Percentiles rank a stretch among this genome's conserved stretches.
phyloP scores from a whole-genome alignment of 2,113 vertebrate genomes.

The Pseudorectes ferrugineus region DNA sequence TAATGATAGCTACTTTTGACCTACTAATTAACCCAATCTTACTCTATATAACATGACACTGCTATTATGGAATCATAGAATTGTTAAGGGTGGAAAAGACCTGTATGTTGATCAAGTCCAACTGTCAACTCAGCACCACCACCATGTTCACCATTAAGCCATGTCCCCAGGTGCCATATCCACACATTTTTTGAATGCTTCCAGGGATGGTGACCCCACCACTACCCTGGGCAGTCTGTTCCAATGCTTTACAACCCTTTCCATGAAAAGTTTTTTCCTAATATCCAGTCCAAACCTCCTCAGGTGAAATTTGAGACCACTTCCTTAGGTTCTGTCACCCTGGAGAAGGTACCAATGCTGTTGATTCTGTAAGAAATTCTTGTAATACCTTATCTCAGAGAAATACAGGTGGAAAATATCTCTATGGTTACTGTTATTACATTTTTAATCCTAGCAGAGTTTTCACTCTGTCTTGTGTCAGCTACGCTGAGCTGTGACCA shows the following conservation, averaged over 20 bases:
- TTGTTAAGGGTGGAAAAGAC: background rate
- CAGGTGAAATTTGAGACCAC: background rate
- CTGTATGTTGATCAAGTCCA: background rate
- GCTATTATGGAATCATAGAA: background rate
- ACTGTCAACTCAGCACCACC: background rate
- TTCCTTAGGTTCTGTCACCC: background rate
- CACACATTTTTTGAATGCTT: fast-evolving
- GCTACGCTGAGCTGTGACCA: background rate
- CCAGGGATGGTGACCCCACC: background rate
- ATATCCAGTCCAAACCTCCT: background rate
- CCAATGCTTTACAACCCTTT: background rate
- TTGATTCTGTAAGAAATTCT: background rate
- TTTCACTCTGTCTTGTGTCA: background rate
- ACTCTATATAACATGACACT: background rate
- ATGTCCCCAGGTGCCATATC: background rate
- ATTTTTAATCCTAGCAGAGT: background rate
- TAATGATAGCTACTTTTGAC: background rate
- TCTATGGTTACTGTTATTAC: background rate
- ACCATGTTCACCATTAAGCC: background rate
- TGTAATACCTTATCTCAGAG: background rate
- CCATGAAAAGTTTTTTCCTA: background rate
- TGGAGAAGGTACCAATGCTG: background rate
- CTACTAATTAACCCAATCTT: background rate
- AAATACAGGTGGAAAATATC: background rate
- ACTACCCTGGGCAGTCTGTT: background rate